phyloP scores from a whole-genome alignment of 2,888 invertebrate species.

The Aleiodes testaceus region DNA sequence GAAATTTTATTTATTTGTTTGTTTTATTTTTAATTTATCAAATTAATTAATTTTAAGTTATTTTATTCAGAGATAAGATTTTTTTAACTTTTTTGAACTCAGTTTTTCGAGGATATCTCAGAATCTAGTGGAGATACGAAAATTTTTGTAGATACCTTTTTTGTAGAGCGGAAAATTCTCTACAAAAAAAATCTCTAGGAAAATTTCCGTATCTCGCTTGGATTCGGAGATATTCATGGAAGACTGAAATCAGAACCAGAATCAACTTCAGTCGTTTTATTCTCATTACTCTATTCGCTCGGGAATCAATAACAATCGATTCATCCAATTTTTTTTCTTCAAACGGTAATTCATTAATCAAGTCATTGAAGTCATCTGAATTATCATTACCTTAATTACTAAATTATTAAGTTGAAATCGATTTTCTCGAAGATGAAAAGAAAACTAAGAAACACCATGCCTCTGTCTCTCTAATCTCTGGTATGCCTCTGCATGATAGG shows the following conservation, averaged over 20 bases:
- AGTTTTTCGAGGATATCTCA: too few relatives aligned
- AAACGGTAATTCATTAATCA: conserved; percentile 21
- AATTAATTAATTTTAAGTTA: conserved; percentile 21
- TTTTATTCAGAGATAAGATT: too few relatives aligned
- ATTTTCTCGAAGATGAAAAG: conserved; percentile 27
- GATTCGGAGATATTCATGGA: too few relatives aligned
- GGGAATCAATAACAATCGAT: too few relatives aligned
- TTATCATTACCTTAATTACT: not conserved
- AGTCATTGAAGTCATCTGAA: conserved; percentile 11
- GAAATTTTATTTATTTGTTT: conserved; percentile 22
- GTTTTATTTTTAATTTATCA: conserved; percentile 33
- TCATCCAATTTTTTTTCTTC: not conserved
- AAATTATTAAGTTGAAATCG: not conserved
- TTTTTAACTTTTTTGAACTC: too few relatives aligned
- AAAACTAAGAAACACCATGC: conserved; percentile 57
- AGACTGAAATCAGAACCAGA: too few relatives aligned
- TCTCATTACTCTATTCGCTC: not conserved
- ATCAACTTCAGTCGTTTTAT: too few relatives aligned
- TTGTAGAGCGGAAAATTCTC: too few relatives aligned
- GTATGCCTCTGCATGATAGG: conserved; percentile 57
- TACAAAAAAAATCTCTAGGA: too few relatives aligned
- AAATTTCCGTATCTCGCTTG: too few relatives aligned
- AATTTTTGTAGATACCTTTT: too few relatives aligned
- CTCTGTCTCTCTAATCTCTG: conserved; percentile 68
- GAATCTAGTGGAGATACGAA: too few relatives aligned